Percentiles rank a stretch among this genome's conserved stretches.
Conservation (phyloP, 2,797 vertebrate species). For the Micropoecilia bifurca region DNA sequence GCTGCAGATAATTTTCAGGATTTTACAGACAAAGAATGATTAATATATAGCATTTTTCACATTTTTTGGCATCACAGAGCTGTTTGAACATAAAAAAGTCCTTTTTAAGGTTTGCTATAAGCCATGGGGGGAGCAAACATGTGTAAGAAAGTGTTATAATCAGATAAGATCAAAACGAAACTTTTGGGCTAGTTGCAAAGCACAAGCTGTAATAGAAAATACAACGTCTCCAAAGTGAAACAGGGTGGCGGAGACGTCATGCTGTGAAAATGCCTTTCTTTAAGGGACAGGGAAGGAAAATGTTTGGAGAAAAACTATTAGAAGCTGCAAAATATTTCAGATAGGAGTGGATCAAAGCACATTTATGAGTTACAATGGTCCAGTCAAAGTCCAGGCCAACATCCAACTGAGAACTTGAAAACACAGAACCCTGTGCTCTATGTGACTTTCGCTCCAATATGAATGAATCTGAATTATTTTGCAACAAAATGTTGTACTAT, state of each 20-base stretch:
- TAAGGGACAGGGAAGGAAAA: background rate
- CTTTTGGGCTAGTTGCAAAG: background rate
- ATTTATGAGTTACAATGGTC: background rate
- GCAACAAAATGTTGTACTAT: background rate
- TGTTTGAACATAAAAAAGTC: background rate
- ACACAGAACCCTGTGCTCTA: background rate
- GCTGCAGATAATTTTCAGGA: background rate
- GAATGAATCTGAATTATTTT: background rate
- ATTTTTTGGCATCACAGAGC: background rate
- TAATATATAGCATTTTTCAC: background rate
- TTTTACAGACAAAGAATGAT: background rate
- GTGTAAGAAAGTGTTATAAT: background rate
- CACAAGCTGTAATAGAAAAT: background rate
- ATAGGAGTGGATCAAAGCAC: background rate
- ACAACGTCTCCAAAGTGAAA: background rate
- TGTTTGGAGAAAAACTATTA: background rate
- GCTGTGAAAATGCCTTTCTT: background rate
- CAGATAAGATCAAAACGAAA: background rate
- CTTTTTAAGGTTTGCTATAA: background rate
- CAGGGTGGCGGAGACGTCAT: background rate
- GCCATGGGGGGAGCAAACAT: background rate
- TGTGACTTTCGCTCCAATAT: background rate
- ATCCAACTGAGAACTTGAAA: background rate
- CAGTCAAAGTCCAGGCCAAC: background rate
- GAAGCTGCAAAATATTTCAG: too few relatives aligned